Evolutionary conservation across 1,140 invertebrate genomes (phyloP).

Genomic region (Sitodiplosis mosellana): DNA sequence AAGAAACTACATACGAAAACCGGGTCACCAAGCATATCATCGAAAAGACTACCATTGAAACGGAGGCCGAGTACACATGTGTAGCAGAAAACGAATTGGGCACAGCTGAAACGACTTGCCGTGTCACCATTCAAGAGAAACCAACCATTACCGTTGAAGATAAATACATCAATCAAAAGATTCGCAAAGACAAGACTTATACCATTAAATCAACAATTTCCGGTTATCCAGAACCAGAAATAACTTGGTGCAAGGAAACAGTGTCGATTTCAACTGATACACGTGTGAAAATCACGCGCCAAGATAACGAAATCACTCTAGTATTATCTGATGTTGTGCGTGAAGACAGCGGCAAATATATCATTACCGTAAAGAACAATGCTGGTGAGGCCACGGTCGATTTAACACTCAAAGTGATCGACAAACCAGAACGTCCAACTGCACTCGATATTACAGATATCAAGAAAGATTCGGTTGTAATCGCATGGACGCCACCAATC

Average conservation of each 20-base stretch:
- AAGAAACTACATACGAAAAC: slow-evolving; percentile 42
- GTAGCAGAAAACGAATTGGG: slow-evolving; percentile 54
- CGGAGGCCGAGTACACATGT: slow-evolving; percentile 50
- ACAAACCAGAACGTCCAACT: slow-evolving; percentile 66
- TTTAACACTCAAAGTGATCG: slow-evolving; percentile 60
- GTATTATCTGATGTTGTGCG: slow-evolving; percentile 37
- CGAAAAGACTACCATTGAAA: slow-evolving; percentile 37
- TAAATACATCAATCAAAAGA: slow-evolving; percentile 35
- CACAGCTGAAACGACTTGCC: slow-evolving; percentile 44
- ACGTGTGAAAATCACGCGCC: slow-evolving; percentile 33
- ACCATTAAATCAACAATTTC: slow-evolving; percentile 36
- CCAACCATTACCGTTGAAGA: slow-evolving; percentile 42
- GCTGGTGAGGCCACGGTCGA: slow-evolving; percentile 50
- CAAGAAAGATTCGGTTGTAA: slow-evolving; percentile 45
- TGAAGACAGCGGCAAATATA: slow-evolving; percentile 44
- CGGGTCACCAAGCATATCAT: slow-evolving; percentile 53
- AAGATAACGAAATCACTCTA: slow-evolving; percentile 37
- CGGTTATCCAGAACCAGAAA: slow-evolving; percentile 46
- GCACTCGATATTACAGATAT: slow-evolving; percentile 56
- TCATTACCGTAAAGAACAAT: slow-evolving; percentile 42
- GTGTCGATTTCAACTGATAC: slow-evolving; percentile 28
- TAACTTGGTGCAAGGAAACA: slow-evolving; percentile 45
- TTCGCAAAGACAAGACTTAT: slow-evolving; percentile 38
- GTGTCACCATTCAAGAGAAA: slow-evolving; percentile 42
- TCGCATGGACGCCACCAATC: slow-evolving; percentile 64